Conservation (phyloP, 2,113 vertebrate species). For the Chauna torquata region DNA sequence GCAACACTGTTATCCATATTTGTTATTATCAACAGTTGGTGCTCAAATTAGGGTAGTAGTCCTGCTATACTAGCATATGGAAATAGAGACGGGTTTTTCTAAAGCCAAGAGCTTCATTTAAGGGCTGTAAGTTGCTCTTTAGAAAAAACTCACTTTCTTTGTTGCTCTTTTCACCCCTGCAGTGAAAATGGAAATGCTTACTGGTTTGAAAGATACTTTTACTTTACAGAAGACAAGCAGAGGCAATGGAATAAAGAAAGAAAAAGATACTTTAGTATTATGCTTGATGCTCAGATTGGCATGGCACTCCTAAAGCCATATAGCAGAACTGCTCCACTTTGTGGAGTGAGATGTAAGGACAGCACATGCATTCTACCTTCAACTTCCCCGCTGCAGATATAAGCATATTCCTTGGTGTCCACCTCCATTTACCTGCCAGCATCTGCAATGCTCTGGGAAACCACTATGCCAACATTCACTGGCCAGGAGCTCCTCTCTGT, state of each 20-base stretch:
- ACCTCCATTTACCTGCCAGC: neutral
- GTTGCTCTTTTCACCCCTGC: neutral
- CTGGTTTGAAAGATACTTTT: neutral
- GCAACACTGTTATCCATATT: neutral
- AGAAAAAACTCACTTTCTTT: neutral
- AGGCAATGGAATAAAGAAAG: neutral
- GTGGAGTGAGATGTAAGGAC: neutral
- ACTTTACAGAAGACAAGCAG: neutral
- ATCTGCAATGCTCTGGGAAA: neutral
- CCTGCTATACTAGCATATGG: neutral
- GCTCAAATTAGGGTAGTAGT: neutral
- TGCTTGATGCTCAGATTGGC: neutral
- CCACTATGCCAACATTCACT: neutral
- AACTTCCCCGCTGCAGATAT: neutral
- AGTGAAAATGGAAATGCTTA: neutral
- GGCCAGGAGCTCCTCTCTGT: neutral
- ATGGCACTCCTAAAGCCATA: neutral
- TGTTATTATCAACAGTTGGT: neutral
- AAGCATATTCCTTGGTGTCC: neutral
- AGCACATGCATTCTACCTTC: neutral
- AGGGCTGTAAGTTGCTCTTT: neutral
- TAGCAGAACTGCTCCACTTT: neutral
- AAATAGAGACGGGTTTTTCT: neutral
- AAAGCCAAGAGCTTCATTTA: neutral
- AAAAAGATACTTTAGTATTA: neutral